phyloP scores from a whole-genome alignment of 64 coral and sea anemone genomes.

The Montipora efflorescens region DNA sequence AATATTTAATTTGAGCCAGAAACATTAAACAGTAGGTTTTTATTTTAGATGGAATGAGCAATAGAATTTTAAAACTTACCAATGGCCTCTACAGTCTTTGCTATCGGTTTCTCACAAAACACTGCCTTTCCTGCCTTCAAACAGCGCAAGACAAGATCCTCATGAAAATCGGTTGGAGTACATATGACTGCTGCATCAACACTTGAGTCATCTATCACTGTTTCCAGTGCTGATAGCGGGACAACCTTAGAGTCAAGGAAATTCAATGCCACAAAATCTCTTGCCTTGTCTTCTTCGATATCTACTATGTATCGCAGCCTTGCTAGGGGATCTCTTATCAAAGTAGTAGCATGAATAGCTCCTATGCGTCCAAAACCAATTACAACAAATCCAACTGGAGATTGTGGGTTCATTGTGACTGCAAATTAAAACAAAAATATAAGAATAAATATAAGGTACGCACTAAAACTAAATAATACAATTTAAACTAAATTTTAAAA shows the following conservation, averaged over 20 bases:
- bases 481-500: no score
- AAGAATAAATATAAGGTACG: not conserved
- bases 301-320: conserved; percentile 88
- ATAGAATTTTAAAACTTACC: conserved; percentile 41
- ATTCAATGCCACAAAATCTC: conserved; percentile 62
- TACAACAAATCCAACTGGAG: conserved; percentile 44
- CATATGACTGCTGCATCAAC: conserved; percentile 72
- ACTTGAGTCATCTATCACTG: conserved; percentile 56
- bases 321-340: conserved; percentile 47
- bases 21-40: no score
- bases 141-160: conserved; percentile 62
- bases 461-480: no score
- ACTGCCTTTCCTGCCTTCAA: conserved; percentile 89
- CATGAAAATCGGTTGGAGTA: conserved; percentile 87
- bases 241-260: conserved; percentile 52
- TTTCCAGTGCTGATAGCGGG: not conserved
- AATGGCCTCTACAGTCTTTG: conserved; percentile 61
- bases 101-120: conserved; percentile 96
- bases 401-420: conserved; percentile 13
- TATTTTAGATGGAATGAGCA: not conserved
- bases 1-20: no score
- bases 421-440: not conserved
- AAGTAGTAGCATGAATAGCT: conserved; percentile 65
- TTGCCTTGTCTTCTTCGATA: conserved; percentile 65
- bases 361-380: conserved; percentile 86